Conservation (phyloP, 1,140 invertebrate genomes). For the Brachystomella parvula region DNA sequence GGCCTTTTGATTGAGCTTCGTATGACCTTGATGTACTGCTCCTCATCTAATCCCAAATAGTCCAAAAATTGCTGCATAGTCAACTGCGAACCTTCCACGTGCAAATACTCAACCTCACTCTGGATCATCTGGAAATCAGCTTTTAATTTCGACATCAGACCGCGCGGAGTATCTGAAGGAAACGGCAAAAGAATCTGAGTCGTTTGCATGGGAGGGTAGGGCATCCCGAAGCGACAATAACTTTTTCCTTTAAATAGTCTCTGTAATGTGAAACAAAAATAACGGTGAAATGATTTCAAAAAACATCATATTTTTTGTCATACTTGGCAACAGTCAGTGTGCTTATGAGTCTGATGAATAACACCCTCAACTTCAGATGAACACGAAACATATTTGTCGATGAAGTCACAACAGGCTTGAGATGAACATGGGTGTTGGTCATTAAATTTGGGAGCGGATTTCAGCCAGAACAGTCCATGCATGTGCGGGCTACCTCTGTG, state of each 20-base stretch:
- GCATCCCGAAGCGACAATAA: neutral
- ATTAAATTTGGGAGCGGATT: neutral
- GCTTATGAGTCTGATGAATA: neutral
- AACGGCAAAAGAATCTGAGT: neutral
- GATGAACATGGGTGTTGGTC: neutral
- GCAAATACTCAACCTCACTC: no score
- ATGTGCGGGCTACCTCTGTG: neutral
- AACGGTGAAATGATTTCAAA: neutral
- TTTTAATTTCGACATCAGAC: neutral
- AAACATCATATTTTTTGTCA: neutral
- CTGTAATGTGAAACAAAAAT: neutral
- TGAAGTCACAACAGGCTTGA: neutral
- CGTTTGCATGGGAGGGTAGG: neutral
- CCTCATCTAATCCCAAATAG: no score
- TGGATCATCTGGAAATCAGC: no score
- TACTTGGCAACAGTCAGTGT: neutral
- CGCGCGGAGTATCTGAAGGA: neutral
- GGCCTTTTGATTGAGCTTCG: slow-evolving; percentile 10
- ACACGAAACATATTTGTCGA: neutral
- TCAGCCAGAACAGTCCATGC: neutral
- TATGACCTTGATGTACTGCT: no score
- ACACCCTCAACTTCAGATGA: neutral
- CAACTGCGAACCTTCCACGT: no score
- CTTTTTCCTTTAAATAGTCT: neutral
- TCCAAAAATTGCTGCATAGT: no score